phyloP scores from a whole-genome alignment of 2,113 vertebrate genomes.

The Bothrops jararaca region DNA sequence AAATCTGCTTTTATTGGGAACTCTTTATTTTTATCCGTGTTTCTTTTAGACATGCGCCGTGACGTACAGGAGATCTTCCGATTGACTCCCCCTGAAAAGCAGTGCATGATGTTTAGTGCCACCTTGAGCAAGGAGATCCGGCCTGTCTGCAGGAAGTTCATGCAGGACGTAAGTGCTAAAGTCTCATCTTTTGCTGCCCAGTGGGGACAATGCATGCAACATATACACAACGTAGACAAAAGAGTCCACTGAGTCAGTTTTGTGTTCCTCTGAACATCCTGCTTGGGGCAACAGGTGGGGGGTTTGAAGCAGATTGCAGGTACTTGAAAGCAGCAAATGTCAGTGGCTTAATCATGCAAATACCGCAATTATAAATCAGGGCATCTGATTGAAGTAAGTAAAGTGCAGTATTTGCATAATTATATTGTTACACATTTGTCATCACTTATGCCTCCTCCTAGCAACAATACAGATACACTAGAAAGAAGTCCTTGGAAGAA shows the following conservation, averaged over 20 bases:
- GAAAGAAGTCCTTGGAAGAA: not conserved
- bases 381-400: not conserved
- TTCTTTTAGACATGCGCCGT: slow-evolving; percentile 76
- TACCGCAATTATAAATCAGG: not conserved
- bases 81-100: slow-evolving; percentile 85
- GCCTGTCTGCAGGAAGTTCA: slow-evolving; percentile 85
- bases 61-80: slow-evolving; percentile 87
- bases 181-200: slow-evolving; percentile 59
- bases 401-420: not conserved
- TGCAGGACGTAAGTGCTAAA: slow-evolving; percentile 83
- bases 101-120: slow-evolving; percentile 88
- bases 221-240: slow-evolving; percentile 44
- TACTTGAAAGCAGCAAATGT: not conserved
- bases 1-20: not conserved
- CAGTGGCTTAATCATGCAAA: not conserved
- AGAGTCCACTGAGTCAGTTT: not conserved
- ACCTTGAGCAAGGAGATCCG: slow-evolving; percentile 85
- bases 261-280: not conserved
- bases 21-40: not conserved
- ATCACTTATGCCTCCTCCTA: not conserved
- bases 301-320: not conserved
- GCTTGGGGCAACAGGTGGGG: not conserved
- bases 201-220: slow-evolving; percentile 27
- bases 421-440: not conserved
- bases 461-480: not conserved